Conservation (phyloP, 2,113 vertebrate species). For the Rhynchomys soricoides region DNA sequence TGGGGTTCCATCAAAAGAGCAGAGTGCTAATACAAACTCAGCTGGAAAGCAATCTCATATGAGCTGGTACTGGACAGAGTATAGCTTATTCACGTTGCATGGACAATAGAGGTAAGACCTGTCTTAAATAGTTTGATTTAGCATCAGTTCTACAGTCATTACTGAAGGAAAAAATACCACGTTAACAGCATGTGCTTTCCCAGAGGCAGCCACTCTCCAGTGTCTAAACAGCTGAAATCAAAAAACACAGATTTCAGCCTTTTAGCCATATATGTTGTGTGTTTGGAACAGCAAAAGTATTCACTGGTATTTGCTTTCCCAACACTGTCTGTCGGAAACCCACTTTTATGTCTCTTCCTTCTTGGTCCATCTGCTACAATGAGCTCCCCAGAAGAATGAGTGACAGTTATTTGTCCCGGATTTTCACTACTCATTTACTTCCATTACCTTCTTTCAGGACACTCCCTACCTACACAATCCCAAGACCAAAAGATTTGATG, state of each 20-base stretch:
- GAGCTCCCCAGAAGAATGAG: fast-evolving
- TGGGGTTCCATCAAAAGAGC: background rate
- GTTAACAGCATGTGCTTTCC: background rate
- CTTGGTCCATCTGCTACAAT: too few relatives aligned
- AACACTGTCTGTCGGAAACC: background rate
- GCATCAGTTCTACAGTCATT: background rate
- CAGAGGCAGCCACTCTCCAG: background rate
- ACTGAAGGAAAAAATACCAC: background rate
- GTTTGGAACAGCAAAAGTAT: fast-evolving
- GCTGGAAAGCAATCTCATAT: conserved; percentile 24
- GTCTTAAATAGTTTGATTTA: background rate
- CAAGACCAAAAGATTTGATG: too few relatives aligned
- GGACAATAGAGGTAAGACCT: background rate
- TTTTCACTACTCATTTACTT: background rate
- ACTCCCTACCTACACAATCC: background rate
- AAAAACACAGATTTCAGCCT: background rate
- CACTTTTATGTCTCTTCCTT: background rate
- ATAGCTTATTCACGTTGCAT: background rate
- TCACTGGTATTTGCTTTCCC: fast-evolving
- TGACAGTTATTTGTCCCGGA: background rate
- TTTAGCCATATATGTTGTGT: fast-evolving
- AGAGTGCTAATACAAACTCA: conserved; percentile 58
- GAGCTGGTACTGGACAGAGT: background rate
- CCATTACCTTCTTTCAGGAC: background rate
- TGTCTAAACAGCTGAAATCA: background rate